Percentiles rank a stretch among this genome's conserved stretches.
Conservation (phyloP, 1,140 invertebrate genomes). For the Cheumatopsyche charites region DNA sequence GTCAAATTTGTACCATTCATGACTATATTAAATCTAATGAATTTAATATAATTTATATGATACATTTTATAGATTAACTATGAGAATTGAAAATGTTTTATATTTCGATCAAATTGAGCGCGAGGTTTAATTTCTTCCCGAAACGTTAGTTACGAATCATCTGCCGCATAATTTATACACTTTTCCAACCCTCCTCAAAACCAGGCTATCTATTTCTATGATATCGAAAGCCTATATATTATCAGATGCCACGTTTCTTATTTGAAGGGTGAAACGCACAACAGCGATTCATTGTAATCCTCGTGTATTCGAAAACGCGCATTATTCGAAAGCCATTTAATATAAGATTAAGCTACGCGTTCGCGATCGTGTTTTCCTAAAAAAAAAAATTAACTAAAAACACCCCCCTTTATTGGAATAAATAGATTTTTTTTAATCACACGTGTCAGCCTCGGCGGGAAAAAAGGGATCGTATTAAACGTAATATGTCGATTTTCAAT, state of each 20-base stretch:
- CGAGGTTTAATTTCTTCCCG: too few relatives aligned
- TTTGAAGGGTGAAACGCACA: conserved; percentile 2
- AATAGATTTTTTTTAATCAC: conserved; percentile 18
- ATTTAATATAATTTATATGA: too few relatives aligned
- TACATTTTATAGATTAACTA: too few relatives aligned
- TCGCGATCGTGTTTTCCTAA: conserved; percentile 22
- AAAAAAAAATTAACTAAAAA: too few relatives aligned
- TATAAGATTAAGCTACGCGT: conserved; percentile 34
- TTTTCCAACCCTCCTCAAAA: conserved; percentile 19
- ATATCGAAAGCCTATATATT: conserved; percentile 16
- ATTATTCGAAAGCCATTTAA: conserved; percentile 39
- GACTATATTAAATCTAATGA: too few relatives aligned
- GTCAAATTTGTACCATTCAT: too few relatives aligned
- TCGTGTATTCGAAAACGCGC: background rate
- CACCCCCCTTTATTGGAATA: too few relatives aligned
- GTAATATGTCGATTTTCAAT: conserved; percentile 43
- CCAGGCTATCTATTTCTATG: background rate
- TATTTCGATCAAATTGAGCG: too few relatives aligned
- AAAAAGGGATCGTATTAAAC: conserved; percentile 32
- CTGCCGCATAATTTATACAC: conserved; percentile 43
- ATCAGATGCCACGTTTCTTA: conserved; percentile 19
- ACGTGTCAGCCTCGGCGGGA: conserved; percentile 20
- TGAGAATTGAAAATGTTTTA: too few relatives aligned
- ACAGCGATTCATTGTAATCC: conserved; percentile 17
- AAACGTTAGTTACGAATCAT: conserved; percentile 43